Evolutionary conservation across 2,888 invertebrate species (phyloP), one percentile per base, ranked within the genome.

Genomic region (Netelia melanura): DNA sequence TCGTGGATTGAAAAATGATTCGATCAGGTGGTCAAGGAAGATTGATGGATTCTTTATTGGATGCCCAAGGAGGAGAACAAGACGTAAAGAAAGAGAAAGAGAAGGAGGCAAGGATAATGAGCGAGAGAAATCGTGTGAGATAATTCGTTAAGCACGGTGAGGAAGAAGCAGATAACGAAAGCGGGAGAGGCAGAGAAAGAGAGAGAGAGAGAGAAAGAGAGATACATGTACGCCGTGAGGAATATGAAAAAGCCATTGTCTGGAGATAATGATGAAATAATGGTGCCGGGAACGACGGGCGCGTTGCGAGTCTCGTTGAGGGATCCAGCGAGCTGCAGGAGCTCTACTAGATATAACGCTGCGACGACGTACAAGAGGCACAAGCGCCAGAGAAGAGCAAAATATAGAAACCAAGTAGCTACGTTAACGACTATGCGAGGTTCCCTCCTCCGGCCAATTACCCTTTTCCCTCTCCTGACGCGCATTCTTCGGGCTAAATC

Each of bases 211-310:
- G 48, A 48, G 68, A 78, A 78, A 44, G 77, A 78, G 17, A 56
- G 17, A 56, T 56, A 56, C 65, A 67, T 61, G 30, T 25, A 70
- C 52, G 64, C 71, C 52, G 38, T 52, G 75, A 70, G 75, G 72
- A 85, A 81, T 85, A 85, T 81, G 81, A 85, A 85, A 71, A 81
- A 81, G 78, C 81, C 81, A 85, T 88, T 89, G 89, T 90, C 86
- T 83, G 82, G 80, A 82, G 84, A 83, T 88, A 89, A 90, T 90
- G 90, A 88, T 86, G 87, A 87, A 86, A 86, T 90, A 89, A 89
- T 88, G 88, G 87, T 82, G 86, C 83, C 84, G 83, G 83, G 85
- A 88, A 86, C 82, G 82, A 88, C 86, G 86, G 88, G 88, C 83
- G 87, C 86, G 77, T 52, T 83, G 79, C 56, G 79, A 62, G 75